phyloP scores from a whole-genome alignment of 2,888 invertebrate genomes.

The Salticus scenicus region DNA sequence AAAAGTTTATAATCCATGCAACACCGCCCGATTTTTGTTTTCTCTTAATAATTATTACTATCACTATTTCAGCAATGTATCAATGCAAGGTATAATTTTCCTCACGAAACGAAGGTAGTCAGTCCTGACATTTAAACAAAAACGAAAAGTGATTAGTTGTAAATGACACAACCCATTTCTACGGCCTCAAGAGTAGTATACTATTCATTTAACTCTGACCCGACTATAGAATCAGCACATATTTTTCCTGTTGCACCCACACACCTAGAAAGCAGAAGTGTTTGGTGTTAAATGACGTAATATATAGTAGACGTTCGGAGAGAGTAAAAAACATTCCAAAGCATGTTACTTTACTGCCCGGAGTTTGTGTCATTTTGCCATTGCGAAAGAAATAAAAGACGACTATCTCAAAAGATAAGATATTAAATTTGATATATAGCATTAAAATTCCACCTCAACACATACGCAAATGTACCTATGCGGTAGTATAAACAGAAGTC shows the following conservation, averaged over 20 bases:
- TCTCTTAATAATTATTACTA: too few species aligned
- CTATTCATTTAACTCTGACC: not conserved
- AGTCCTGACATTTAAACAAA: too few species aligned
- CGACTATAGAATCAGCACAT: not conserved
- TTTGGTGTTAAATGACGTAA: not conserved
- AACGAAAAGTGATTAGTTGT: too few species aligned
- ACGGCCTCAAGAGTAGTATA: not conserved
- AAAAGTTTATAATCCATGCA: too few species aligned
- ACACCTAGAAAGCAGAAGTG: not conserved
- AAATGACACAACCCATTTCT: not conserved
- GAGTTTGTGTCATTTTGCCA: not conserved
- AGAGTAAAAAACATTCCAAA: not conserved
- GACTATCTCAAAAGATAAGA: not conserved
- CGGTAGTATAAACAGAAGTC: too few species aligned
- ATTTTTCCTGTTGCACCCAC: conserved; percentile 10
- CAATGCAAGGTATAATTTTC: too few species aligned
- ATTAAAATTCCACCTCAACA: too few species aligned
- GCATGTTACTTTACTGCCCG: too few species aligned
- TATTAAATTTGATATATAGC: not conserved
- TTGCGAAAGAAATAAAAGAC: not conserved
- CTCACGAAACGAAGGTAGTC: too few species aligned
- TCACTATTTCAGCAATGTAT: too few species aligned
- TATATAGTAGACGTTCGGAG: not conserved
- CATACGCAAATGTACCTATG: too few species aligned
- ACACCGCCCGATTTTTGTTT: too few species aligned